Evolutionary conservation across 1,140 invertebrate genomes (phyloP).

Genomic region (Drosophila rhopaloa): DNA sequence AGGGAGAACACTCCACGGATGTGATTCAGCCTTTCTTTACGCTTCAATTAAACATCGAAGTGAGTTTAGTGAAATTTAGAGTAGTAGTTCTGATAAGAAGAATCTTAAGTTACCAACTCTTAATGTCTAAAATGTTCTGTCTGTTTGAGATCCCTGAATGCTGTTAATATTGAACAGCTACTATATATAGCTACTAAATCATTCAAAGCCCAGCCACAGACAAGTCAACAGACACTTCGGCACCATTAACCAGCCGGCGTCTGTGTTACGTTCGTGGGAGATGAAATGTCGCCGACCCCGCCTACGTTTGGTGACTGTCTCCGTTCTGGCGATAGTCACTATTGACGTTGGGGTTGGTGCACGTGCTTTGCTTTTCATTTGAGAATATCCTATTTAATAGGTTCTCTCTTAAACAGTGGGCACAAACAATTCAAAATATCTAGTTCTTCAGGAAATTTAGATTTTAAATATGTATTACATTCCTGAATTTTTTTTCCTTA

Average conservation of each 20-base stretch:
- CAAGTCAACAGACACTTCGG: slow-evolving; percentile 77
- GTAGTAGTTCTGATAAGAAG: too few relatives aligned
- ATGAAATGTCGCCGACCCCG: slow-evolving; percentile 49
- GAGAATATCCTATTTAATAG: slow-evolving; percentile 7
- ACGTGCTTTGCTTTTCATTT: slow-evolving; percentile 39
- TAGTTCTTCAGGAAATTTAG: too few relatives aligned
- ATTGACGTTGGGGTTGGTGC: slow-evolving; percentile 33
- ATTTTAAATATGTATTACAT: too few relatives aligned
- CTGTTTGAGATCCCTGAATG: background rate
- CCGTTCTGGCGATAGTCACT: slow-evolving; percentile 57
- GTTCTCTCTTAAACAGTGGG: slow-evolving; percentile 15
- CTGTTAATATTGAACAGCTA: background rate
- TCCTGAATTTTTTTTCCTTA: slow-evolving; percentile 64
- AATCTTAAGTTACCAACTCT: too few relatives aligned
- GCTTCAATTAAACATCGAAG: slow-evolving; percentile 96
- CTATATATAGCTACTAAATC: background rate
- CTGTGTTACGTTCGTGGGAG: slow-evolving; percentile 81
- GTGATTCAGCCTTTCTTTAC: slow-evolving; percentile 97
- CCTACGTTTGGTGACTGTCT: slow-evolving; percentile 27
- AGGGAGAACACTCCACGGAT: slow-evolving; percentile 90
- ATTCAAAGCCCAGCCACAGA: slow-evolving; percentile 47
- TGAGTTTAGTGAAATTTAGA: slow-evolving; percentile 78
- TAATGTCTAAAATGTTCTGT: background rate
- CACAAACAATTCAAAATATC: slow-evolving; percentile 31
- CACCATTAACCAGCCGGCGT: slow-evolving; percentile 51